phyloP scores from a whole-genome alignment of 2,113 vertebrate species.

The Pseudorhombus dupliciocellatus region DNA sequence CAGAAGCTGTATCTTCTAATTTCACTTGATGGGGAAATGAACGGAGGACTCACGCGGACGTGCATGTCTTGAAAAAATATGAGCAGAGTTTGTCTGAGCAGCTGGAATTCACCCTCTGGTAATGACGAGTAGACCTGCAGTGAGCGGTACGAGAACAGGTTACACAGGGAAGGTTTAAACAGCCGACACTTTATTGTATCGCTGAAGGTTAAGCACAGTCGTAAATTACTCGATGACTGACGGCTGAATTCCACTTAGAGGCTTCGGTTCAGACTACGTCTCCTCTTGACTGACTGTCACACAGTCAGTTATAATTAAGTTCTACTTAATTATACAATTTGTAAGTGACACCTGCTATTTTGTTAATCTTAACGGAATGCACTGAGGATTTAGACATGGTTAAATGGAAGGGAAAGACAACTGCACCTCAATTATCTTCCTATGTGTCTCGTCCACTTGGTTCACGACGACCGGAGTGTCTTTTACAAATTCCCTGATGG shows the following conservation, averaged over 20 bases:
- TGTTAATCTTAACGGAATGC: too few species aligned
- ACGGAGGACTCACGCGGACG: constrained; percentile 84
- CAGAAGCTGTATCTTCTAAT: not conserved
- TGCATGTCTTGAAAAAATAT: constrained; percentile 93
- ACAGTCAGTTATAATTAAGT: too few species aligned
- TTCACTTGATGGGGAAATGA: not conserved
- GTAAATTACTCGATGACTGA: not conserved
- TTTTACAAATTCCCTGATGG: constrained; percentile 85
- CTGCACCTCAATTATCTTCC: constrained; percentile 83
- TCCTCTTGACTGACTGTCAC: not conserved
- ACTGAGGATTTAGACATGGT: too few species aligned
- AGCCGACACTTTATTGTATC: not conserved
- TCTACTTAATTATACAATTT: too few species aligned
- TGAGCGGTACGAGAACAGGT: not conserved
- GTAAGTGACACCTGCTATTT: too few species aligned
- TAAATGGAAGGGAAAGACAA: too few species aligned
- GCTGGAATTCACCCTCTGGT: constrained; percentile 89
- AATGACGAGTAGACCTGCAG: constrained; percentile 83
- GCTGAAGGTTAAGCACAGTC: not conserved
- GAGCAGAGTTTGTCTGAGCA: constrained; percentile 92
- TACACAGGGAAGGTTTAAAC: not conserved
- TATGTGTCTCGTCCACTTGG: constrained; percentile 89
- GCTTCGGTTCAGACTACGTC: not conserved
- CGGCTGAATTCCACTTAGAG: not conserved
- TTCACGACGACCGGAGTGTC: constrained; percentile 85